Evolutionary conservation across 2,113 vertebrate species (phyloP), one percentile per base, ranked within the genome.

Genomic region (Corvus hawaiiensis): DNA sequence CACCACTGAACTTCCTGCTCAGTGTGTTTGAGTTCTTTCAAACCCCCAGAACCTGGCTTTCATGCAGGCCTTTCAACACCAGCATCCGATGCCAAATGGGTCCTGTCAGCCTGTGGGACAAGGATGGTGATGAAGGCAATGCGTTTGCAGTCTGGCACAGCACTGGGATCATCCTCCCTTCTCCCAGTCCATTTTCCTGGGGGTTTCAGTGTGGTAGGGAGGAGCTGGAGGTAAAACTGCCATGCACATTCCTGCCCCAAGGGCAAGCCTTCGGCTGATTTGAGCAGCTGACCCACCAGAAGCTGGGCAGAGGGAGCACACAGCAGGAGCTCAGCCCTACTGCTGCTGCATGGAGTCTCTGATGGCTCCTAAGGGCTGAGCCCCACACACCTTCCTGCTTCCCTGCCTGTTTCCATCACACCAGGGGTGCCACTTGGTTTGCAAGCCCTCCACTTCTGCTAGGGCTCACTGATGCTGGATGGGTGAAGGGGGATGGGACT

Each of bases 51-150:
- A 19, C 48, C 2, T 35, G 1, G 11, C 39, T 55, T 63, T 43
- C 27, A 52, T 5, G 2, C 48, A 55, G 43, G 6, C 33, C 58
- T 41, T 87, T 71, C 52, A 16, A 33, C 19, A 39, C 10, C 0
- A 0, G 32, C 44, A 6, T 35, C 30, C 1, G 1, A 37, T 27
- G 24, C 58, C 83, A 90, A 74, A 48, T 3, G 27, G 33, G 48
- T 78, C n/a, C 71, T 28, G 1, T 5, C n/a, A 49, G 59, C 64
- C 64, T 4, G 1, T 2, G 1, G 67, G 33, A 19, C 0, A 0
- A 28, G 43, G n/a, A 20, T 1, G 3, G 33, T 59, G 73, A 46
- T 7, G 37, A 77, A 81, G 24, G 28, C 13, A 43, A 64, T 0
- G 5, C 0, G 1, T 52, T 32, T 56, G 26, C 28, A 54, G n/a